These are phyloP conservation scores for Suncus etruscus DNA, from an alignment of 2,113 vertebrate species.

Conservation along the genomic window DNA sequence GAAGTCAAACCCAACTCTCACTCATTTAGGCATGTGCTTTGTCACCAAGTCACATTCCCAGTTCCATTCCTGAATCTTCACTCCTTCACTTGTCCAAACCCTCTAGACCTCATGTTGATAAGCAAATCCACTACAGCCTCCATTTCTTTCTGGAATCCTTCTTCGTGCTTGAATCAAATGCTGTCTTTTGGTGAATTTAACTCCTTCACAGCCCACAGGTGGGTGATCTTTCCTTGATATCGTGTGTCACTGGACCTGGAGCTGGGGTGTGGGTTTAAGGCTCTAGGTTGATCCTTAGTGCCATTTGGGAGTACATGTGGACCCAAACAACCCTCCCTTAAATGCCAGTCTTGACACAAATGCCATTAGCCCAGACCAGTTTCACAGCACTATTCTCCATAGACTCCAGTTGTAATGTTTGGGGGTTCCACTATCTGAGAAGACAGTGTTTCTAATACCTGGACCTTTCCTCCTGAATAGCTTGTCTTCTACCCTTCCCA, in stretches of 20 bases:
- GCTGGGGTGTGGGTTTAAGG: background rate
- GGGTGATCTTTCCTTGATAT: background rate
- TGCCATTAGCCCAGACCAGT: background rate
- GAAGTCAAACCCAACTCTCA: no score
- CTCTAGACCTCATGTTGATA: background rate
- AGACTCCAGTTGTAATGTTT: background rate
- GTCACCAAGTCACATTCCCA: no score
- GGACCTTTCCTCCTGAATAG: background rate
- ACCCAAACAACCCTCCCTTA: background rate
- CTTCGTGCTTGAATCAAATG: background rate
- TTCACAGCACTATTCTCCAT: background rate
- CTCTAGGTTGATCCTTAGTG: background rate
- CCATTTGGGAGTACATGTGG: background rate
- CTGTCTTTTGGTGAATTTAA: background rate
- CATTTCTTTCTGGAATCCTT: background rate
- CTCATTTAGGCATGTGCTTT: no score
- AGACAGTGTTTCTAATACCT: background rate
- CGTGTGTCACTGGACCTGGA: background rate
- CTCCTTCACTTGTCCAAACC: background rate
- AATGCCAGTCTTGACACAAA: background rate
- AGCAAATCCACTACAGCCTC: background rate
- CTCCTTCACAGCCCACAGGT: background rate
- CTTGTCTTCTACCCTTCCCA: background rate
- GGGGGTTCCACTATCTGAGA: background rate
- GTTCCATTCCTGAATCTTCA: no score